Base-by-base conservation (phyloP, 2,797 vertebrate genomes). In the Amniataba percoides region DNA sequence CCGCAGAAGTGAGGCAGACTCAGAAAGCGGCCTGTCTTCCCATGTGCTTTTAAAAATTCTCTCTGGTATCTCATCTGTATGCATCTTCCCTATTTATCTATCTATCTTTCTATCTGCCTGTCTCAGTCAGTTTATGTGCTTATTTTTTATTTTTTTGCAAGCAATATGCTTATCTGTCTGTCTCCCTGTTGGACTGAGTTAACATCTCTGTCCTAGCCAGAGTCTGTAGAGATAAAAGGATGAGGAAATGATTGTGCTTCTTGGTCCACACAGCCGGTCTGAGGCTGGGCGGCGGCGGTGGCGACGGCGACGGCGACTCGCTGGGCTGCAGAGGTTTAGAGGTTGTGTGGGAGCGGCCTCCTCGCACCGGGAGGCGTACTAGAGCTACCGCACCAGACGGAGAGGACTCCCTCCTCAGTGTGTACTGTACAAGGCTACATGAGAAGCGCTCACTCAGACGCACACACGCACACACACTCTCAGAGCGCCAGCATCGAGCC, bases 201-300 rank as follows among this genome's bases (percentile, higher is more conserved):
- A 71, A 79, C 74, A 15, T 77, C 81, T 90, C 82, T 58, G 84
- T 82, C 71, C 70, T 55, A 25, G 66, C 36, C 84, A 80, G 83
- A 84, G 80, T 88, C 84, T 62, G 46, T 48, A 59, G 61, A 78
- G 86, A 87, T 77, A 60, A 78, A 81, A 80, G 40, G 82, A 87
- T 56, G 77, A 83, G 60, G 77, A 70, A 71, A 76, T 75, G 77
- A 87, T 93, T 94, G 94, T 94, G 94, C 94, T 94, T 94, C 87
- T 93, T 70, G 67, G 80, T 89, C 85, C 88, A 81, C 78, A 13
- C 87, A 75, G 83, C 78, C 71, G 4, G 8, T 77, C 81, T 61
- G 80, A 78, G 75, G 85, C 81, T 25, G 39, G 52, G 78, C 42
- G 82, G 77, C 63, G 83, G 72, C 8, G 72, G 77, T 63, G 83